Conservation (phyloP, 2,797 vertebrate genomes). For the Chaetodon trifasciatus region DNA sequence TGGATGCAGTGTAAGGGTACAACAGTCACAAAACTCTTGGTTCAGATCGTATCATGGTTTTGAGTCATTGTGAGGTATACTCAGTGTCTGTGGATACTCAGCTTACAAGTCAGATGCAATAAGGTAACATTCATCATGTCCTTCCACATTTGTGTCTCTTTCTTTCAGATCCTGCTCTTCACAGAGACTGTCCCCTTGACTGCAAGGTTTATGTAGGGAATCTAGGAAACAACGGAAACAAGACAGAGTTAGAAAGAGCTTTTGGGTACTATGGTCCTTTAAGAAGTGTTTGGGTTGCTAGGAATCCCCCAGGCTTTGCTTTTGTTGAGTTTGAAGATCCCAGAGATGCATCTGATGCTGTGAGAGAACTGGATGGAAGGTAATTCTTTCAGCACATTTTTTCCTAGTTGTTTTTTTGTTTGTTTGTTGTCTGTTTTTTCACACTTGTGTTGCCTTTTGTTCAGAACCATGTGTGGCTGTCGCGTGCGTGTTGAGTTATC, state of each 20-base stretch:
- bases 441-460: background rate
- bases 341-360: conserved; percentile 96
- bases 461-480: conserved; percentile 94
- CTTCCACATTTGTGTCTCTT: background rate
- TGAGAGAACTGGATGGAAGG: conserved; percentile 97
- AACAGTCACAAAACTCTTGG: no score
- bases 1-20: background rate
- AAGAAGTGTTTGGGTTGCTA: conserved; percentile 97
- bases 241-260: conserved; percentile 94
- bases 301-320: conserved; percentile 97
- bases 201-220: conserved; percentile 99
- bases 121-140: background rate
- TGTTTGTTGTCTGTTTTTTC: background rate
- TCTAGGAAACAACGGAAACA: conserved; percentile 98
- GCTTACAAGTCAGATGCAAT: background rate
- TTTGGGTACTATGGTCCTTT: conserved; percentile 98
- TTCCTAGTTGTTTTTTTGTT: background rate
- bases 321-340: conserved; percentile 99
- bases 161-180: conserved; percentile 79
- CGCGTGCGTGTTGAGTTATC: conserved; percentile 96
- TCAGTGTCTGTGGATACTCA: no score
- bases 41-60: no score
- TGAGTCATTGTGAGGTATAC: no score
- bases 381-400: conserved; percentile 67
- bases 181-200: conserved; percentile 95